phyloP scores from a whole-genome alignment of 2,888 invertebrate genomes.

The Matsumyia berberina region DNA sequence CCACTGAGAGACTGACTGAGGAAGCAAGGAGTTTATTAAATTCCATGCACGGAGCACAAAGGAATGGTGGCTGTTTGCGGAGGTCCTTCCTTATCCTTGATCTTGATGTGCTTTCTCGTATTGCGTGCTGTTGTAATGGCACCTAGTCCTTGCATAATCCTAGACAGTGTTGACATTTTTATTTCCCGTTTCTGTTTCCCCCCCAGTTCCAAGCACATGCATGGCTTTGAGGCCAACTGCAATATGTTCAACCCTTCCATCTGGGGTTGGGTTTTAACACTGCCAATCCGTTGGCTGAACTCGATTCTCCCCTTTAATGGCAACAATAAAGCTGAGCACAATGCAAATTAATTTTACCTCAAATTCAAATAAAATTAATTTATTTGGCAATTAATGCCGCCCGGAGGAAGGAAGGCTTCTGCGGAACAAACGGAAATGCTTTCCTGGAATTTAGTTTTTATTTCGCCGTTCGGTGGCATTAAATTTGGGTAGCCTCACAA shows the following conservation, averaged over 20 bases:
- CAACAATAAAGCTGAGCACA: conserved; percentile 31
- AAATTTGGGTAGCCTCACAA: conserved; percentile 49
- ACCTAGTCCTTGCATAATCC: neutral
- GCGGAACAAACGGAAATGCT: conserved; percentile 16
- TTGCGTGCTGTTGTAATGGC: conserved; percentile 32
- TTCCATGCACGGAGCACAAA: conserved; percentile 55
- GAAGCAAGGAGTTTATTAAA: conserved; percentile 68
- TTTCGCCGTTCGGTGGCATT: conserved; percentile 21
- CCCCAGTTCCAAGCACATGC: conserved; percentile 3
- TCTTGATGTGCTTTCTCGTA: conserved; percentile 51
- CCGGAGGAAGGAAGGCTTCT: neutral
- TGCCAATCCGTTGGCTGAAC: neutral
- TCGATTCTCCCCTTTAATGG: neutral
- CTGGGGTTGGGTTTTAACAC: neutral
- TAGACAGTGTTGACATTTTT: conserved; percentile 51
- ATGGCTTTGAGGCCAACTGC: conserved; percentile 33
- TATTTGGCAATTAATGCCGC: conserved; percentile 67
- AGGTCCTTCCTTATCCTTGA: conserved; percentile 65
- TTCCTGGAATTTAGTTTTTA: conserved; percentile 20
- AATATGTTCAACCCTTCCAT: conserved; percentile 34
- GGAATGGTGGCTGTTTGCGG: conserved; percentile 49
- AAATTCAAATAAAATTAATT: conserved; percentile 71
- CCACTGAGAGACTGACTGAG: conserved; percentile 26
- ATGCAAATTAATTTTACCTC: conserved; percentile 49
- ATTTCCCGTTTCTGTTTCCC: too few relatives aligned